These are phyloP conservation scores for Drosophila takahashii DNA, from an alignment of 1,140 invertebrate species.

Conservation along the genomic window DNA sequence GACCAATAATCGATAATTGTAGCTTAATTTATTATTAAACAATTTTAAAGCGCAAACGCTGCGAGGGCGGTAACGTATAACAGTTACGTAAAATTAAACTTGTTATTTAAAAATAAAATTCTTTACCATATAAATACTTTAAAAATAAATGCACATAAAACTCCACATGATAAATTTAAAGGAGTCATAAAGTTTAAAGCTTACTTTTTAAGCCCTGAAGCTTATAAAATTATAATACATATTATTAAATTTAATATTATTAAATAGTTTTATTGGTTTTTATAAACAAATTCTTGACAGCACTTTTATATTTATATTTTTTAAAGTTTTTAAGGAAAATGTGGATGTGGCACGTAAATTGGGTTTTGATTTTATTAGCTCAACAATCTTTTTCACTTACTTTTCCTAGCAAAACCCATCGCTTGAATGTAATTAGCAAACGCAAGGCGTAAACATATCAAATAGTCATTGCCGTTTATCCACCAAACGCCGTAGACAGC, in stretches of 20 bases:
- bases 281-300: not conserved
- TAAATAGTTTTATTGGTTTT: not conserved
- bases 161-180: too few relatives aligned
- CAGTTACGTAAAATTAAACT: not conserved
- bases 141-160: too few relatives aligned
- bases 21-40: conserved; percentile 63
- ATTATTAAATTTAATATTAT: not conserved
- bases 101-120: not conserved
- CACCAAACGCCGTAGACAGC: conserved; percentile 54
- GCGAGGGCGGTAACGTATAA: not conserved
- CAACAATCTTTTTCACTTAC: not conserved
- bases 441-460: conserved; percentile 27
- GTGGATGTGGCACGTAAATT: conserved; percentile 1
- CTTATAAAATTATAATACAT: too few relatives aligned
- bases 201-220: too few relatives aligned
- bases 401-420: not conserved
- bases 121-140: not conserved
- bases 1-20: conserved; percentile 69
- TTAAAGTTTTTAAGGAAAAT: not conserved
- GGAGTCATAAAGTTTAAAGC: too few relatives aligned
- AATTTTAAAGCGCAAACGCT: conserved; percentile 10
- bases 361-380: conserved; percentile 10
- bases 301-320: not conserved
- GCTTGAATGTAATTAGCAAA: conserved; percentile 27
- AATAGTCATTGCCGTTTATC: conserved; percentile 42